phyloP scores from a whole-genome alignment of 23 tunicate species.

The Ciona savignyi region DNA sequence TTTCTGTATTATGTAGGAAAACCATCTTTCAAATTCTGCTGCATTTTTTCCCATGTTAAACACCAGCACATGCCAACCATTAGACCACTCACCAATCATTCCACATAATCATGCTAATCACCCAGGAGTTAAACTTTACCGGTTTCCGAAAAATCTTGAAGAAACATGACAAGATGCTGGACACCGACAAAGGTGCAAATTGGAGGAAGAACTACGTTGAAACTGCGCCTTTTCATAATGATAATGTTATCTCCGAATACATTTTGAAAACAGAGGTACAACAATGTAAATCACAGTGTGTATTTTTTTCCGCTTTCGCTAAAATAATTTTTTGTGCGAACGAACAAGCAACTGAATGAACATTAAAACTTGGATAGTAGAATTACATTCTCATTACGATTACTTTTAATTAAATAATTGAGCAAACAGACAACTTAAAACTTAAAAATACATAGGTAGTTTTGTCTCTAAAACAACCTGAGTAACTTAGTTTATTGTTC shows the following conservation, averaged over 20 bases:
- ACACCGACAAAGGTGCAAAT: constrained; percentile 58
- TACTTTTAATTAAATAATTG: too few species aligned
- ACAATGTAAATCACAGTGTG: background rate
- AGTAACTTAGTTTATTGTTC: too few species aligned
- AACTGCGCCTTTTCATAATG: constrained; percentile 87
- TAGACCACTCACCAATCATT: background rate
- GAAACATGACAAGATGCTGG: constrained; percentile 88
- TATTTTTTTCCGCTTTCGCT: too few species aligned
- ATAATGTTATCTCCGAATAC: constrained; percentile 67
- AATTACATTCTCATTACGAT: too few species aligned
- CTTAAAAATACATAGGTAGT: too few species aligned
- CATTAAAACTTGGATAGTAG: too few species aligned
- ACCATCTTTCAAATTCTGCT: background rate
- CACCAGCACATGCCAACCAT: too few species aligned
- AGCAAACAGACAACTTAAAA: too few species aligned
- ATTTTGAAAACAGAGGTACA: constrained; percentile 88
- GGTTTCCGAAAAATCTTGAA: constrained; percentile 98
- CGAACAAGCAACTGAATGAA: too few species aligned
- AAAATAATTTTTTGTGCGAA: too few species aligned
- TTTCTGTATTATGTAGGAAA: background rate
- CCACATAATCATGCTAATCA: background rate
- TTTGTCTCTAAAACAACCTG: too few species aligned
- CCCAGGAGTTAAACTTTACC: constrained; percentile 88
- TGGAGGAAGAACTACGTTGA: constrained; percentile 85
- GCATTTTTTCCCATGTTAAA: too few species aligned